Conservation (phyloP, 35 echinoderm and acorn worm genomes). For the Heliocidaris erythrogramma region DNA sequence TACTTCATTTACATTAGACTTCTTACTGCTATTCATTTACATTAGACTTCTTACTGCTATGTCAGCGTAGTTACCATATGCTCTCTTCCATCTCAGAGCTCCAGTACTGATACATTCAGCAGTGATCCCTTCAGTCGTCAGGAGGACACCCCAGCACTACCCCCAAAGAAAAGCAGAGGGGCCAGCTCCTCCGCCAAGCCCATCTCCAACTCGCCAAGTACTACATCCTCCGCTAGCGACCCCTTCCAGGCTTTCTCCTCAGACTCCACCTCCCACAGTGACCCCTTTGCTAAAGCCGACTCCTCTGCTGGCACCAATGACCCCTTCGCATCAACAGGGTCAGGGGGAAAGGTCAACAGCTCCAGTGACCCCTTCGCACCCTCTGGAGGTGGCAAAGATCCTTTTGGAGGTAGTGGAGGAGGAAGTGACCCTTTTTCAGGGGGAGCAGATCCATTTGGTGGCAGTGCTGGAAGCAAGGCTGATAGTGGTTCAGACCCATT, state of each 20-base stretch:
- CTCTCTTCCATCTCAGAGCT: slow-evolving; percentile 45
- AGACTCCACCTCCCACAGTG: slow-evolving; percentile 46
- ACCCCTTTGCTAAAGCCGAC: slow-evolving; percentile 70
- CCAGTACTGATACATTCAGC: slow-evolving; percentile 79
- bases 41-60: too few relatives aligned
- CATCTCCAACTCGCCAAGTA: slow-evolving; percentile 53
- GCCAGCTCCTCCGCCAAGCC: slow-evolving; percentile 32
- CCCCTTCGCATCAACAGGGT: slow-evolving; percentile 55
- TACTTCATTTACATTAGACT: too few relatives aligned
- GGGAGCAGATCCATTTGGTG: slow-evolving; percentile 62
- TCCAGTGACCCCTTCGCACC: slow-evolving; percentile 71
- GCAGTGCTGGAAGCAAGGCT: slow-evolving; percentile 38
- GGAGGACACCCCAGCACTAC: slow-evolving; percentile 84
- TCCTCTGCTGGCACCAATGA: slow-evolving; percentile 38
- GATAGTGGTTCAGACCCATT: slow-evolving; percentile 66
- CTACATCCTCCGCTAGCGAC: slow-evolving; percentile 42
- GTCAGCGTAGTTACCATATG: neutral
- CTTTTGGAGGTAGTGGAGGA: slow-evolving; percentile 22
- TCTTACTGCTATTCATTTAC: too few relatives aligned
- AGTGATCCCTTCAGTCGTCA: slow-evolving; percentile 84
- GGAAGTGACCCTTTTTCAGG: slow-evolving; percentile 69
- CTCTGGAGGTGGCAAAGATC: slow-evolving; percentile 1
- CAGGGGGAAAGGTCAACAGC: slow-evolving; percentile 51
- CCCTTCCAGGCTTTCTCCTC: slow-evolving; percentile 48
- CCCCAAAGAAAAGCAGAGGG: slow-evolving; percentile 85